Conservation (phyloP, 2,113 vertebrate genomes). For the Cavia porcellus region DNA sequence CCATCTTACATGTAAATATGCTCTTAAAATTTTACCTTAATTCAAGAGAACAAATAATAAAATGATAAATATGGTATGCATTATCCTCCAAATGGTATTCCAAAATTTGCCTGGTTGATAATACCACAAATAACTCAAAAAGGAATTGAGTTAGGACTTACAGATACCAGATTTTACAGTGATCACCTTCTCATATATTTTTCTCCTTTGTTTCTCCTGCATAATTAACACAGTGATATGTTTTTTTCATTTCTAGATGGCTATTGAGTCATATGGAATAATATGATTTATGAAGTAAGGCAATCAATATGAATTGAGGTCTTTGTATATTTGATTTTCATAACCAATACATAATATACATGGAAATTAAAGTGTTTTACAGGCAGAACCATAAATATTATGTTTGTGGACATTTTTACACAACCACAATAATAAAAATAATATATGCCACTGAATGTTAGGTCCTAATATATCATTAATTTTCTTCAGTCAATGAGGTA, state of each 20-base stretch:
- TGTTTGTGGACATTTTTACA: constrained; percentile 19
- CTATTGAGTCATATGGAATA: not conserved
- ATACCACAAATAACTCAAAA: not conserved
- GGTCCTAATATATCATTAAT: constrained; percentile 30
- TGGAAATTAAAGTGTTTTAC: constrained; percentile 5
- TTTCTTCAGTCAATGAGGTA: constrained; percentile 26
- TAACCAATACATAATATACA: not conserved
- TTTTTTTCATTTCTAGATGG: not conserved
- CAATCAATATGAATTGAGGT: not conserved
- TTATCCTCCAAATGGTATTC: not conserved
- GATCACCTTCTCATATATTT: not conserved
- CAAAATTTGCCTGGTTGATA: not conserved
- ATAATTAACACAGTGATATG: not conserved
- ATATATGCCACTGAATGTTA: constrained; percentile 50
- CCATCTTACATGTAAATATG: not conserved
- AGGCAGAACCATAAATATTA: constrained; percentile 33
- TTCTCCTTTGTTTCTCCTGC: not conserved
- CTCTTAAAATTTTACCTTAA: not conserved
- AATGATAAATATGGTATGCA: not conserved
- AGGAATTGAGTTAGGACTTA: not conserved
- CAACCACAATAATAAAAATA: constrained; percentile 60
- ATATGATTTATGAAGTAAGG: not conserved
- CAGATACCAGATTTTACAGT: not conserved
- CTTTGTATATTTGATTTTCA: not conserved
- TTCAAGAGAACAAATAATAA: not conserved